Percentiles rank a stretch among this genome's conserved stretches.
These are phyloP conservation scores for Cricetomys ansorgei DNA, from an alignment of 2,113 vertebrate species.

Conservation along the genomic window DNA sequence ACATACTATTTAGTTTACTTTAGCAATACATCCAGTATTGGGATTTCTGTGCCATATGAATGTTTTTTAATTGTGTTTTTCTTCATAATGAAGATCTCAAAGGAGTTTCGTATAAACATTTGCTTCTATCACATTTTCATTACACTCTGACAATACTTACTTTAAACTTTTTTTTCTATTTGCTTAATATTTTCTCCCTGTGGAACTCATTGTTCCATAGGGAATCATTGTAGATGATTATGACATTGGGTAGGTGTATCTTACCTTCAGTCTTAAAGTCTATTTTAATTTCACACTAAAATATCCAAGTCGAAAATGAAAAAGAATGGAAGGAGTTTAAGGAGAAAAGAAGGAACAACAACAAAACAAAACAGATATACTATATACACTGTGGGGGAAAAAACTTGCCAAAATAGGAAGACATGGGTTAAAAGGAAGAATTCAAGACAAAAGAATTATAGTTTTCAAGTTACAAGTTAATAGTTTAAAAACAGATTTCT, in stretches of 20 bases:
- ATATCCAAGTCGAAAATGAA: neutral
- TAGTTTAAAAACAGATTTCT: neutral
- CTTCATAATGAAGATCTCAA: neutral
- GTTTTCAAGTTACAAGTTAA: neutral
- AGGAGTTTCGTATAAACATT: neutral
- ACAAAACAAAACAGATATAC: neutral
- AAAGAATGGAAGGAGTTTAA: neutral
- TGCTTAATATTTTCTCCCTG: neutral
- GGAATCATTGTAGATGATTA: too few species aligned
- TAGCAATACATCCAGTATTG: neutral
- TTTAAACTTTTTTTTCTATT: neutral
- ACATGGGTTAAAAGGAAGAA: neutral
- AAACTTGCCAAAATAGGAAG: neutral
- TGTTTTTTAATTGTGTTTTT: neutral
- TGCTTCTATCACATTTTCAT: neutral
- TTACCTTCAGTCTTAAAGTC: neutral
- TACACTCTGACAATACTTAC: neutral
- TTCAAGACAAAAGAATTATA: neutral
- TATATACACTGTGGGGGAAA: neutral
- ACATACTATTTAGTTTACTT: too few species aligned
- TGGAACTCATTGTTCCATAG: neutral
- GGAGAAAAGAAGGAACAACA: neutral
- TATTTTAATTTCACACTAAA: slow-evolving; percentile 20
- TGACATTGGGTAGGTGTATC: neutral
- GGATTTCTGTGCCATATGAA: too few species aligned